Percentiles rank a stretch among this genome's conserved stretches.
phyloP scores from a whole-genome alignment of 2,797 vertebrate species.

The Urocyon cinereoargenteus region DNA sequence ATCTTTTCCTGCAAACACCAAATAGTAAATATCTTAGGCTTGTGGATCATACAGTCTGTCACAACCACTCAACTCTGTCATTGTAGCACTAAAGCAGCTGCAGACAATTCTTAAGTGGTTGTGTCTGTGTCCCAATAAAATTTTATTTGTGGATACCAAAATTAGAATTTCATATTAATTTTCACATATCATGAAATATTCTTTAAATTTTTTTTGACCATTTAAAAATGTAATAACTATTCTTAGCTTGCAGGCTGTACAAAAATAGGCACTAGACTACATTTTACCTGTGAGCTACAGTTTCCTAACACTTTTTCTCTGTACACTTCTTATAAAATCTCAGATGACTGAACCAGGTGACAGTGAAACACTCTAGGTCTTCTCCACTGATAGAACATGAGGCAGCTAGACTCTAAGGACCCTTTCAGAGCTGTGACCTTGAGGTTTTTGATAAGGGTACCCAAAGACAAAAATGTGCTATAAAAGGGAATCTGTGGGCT shows the following conservation, averaged over 20 bases:
- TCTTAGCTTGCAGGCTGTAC: background rate
- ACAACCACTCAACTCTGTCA: background rate
- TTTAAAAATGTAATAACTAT: constrained; percentile 39
- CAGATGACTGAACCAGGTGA: background rate
- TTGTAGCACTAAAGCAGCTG: background rate
- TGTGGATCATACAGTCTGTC: background rate
- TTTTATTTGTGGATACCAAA: background rate
- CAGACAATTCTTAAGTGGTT: background rate
- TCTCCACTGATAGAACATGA: constrained; percentile 27
- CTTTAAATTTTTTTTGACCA: background rate
- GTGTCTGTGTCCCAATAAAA: background rate
- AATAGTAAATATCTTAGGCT: background rate
- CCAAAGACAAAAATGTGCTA: background rate
- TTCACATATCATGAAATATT: background rate
- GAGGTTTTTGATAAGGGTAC: background rate
- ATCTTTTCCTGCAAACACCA: background rate
- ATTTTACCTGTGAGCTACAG: background rate
- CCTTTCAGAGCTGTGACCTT: background rate
- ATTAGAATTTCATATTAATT: background rate
- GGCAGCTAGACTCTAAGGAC: background rate
- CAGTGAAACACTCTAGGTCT: background rate
- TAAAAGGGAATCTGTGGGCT: background rate
- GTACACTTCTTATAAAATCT: background rate
- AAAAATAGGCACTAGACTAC: background rate
- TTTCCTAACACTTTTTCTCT: background rate